A percentile compares a stretch with the other conserved stretches of the same genome.
These are phyloP conservation scores for Luffia ferchaultella DNA, from an alignment of 2,888 invertebrate species.

Conservation along the genomic window DNA sequence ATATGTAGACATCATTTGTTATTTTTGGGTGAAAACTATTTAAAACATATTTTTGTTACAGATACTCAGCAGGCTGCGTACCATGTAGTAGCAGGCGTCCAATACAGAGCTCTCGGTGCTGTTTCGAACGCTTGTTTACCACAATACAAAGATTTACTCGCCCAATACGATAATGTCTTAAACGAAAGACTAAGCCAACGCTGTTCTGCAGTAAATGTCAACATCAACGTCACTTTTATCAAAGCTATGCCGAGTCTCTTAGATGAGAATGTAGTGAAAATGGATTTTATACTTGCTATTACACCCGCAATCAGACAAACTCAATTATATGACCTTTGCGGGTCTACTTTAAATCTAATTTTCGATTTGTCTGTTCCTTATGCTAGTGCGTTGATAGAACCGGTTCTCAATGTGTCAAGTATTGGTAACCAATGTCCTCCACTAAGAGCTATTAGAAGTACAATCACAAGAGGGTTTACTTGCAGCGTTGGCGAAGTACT, in stretches of 20 bases:
- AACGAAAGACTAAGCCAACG: conserved; percentile 87
- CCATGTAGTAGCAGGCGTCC: conserved; percentile 86
- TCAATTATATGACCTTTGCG: conserved; percentile 93
- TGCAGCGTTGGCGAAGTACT: conserved; percentile 94
- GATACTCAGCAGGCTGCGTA: conserved; percentile 96
- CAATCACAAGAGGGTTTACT: conserved; percentile 88
- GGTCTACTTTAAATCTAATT: conserved; percentile 90
- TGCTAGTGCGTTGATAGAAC: conserved; percentile 89
- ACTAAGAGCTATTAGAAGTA: conserved; percentile 83
- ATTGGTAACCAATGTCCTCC: conserved; percentile 95
- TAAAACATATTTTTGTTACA: conserved; percentile 28
- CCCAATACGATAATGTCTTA: conserved; percentile 81
- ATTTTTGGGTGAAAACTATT: neutral
- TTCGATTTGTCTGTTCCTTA: conserved; percentile 94
- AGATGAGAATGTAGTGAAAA: conserved; percentile 88
- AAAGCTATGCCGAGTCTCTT: conserved; percentile 80
- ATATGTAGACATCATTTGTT: neutral
- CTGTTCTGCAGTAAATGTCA: conserved; percentile 93
- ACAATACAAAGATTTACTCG: conserved; percentile 84
- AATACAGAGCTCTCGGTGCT: conserved; percentile 89
- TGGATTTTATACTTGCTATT: conserved; percentile 89
- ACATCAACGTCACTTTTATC: conserved; percentile 92
- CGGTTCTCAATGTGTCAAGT: conserved; percentile 85
- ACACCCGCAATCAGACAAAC: conserved; percentile 89
- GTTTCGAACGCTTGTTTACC: conserved; percentile 84